Base-by-base conservation (phyloP, 2,888 invertebrate genomes). In the Drosophila melanosoma region DNA sequence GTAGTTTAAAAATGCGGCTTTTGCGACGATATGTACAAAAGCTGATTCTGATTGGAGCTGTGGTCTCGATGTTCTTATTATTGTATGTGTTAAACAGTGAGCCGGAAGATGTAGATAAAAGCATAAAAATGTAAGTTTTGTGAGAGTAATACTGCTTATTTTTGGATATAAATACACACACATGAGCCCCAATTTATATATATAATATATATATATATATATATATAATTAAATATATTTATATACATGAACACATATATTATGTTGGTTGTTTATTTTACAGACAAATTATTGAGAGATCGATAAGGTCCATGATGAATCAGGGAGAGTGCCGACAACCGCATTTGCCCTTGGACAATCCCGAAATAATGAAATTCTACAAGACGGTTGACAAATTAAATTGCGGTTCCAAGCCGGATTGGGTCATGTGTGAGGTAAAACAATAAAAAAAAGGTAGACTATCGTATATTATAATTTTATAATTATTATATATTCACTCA, bases 341-440 rank as follows among this genome's bases (percentile, higher is more conserved):
- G 0, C 92, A 94, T 58, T 92, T 97, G 69, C 95, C 96, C 10
- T 93, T 96, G 38, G 94, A 95, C 85, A 95, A 96, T 74, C 95
- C 95, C 10, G 96, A 96, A 83, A 96, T 98, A 40, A 95, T 95
- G 93, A 95, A 95, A 90, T 97, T 96, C 83, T 95, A 97, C 69
- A 91, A 94, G 15, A 94, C 95, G 17, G 94, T 95, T 0, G 94
- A 95, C 0, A 86, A 89, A 67, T 93, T 98, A 3, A 93, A 94
- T 17, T 98, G 98, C 90, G 94, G 94, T 15, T 93, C 89, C 87
- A 76, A 67, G 10, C 94, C 92, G 73, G 94, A 93, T 42, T 98
- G 98, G 98, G 97, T 98, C 1, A 94, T 94, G 82, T 96, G 96
- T 80, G 94, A 95, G 91, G 96, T 96, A 91, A 94, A 23, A 23